Conservation (phyloP, 2,888 invertebrate genomes). For the Sylvicola fuscatus region DNA sequence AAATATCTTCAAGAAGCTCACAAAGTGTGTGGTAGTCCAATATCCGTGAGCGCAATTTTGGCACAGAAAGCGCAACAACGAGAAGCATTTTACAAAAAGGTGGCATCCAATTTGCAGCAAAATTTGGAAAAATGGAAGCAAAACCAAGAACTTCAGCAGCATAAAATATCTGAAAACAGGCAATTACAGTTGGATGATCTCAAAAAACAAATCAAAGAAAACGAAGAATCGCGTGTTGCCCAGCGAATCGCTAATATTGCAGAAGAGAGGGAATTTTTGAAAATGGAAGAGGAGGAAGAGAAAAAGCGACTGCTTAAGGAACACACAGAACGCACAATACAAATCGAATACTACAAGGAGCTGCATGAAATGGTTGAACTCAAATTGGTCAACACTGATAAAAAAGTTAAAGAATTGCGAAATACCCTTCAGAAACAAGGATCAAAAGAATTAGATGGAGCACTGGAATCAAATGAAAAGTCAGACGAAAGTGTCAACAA, state of each 20-base stretch:
- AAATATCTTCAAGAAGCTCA: conserved; percentile 13
- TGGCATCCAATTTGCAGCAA: conserved; percentile 20
- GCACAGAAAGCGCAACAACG: conserved; percentile 27
- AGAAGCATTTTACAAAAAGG: conserved; percentile 30
- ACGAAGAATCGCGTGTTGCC: conserved; percentile 15
- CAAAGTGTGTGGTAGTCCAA: conserved; percentile 27
- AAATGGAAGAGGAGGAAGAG: conserved; percentile 14
- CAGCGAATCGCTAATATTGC: conserved; percentile 15
- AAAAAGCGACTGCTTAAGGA: conserved; percentile 13
- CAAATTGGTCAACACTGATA: conserved; percentile 3
- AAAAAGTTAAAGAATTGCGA: background rate
- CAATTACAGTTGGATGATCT: conserved; percentile 12
- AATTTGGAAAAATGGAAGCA: conserved; percentile 18
- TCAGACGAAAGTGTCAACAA: background rate
- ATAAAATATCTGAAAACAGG: too few relatives aligned
- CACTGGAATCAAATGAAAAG: background rate
- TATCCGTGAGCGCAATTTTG: conserved; percentile 30
- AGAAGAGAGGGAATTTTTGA: conserved; percentile 13
- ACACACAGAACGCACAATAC: conserved; percentile 15
- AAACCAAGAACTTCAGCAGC: background rate
- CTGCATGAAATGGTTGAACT: conserved; percentile 11
- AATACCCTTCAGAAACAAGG: conserved; percentile 1
- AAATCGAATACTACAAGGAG: conserved; percentile 17
- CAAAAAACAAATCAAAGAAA: conserved; percentile 14
- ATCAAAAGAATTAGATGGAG: too few relatives aligned